Evolutionary conservation across 2,888 invertebrate species (phyloP).

Genomic region (Beris chalybata): DNA sequence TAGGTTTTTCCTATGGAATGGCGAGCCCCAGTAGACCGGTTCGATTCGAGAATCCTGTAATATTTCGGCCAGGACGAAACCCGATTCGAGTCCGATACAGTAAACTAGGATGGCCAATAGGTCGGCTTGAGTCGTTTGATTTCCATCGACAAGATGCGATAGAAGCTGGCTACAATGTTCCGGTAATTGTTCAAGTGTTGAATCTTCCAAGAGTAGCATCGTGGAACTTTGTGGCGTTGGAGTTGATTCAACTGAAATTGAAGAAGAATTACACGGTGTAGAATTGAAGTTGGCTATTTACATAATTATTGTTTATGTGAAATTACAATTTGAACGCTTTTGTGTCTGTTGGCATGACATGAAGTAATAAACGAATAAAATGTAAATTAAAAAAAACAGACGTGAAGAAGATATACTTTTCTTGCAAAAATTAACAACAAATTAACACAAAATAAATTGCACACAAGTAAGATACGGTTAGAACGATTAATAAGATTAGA

Average conservation of each 20-base stretch:
- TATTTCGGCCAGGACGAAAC: slow-evolving; percentile 41
- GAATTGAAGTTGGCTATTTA: slow-evolving; percentile 1
- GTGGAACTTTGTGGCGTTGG: neutral
- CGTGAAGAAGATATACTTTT: neutral
- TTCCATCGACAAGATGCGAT: slow-evolving; percentile 5
- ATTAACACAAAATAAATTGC: no score
- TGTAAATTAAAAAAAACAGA: neutral
- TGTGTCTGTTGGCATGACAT: slow-evolving; percentile 15
- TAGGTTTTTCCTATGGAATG: slow-evolving; percentile 41
- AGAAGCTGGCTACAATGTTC: slow-evolving; percentile 46
- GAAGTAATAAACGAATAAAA: neutral
- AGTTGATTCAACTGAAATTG: slow-evolving; percentile 18
- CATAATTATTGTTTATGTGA: slow-evolving; percentile 7
- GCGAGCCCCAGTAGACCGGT: slow-evolving; percentile 34
- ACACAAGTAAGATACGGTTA: no score
- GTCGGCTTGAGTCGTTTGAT: slow-evolving; percentile 43
- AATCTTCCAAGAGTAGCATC: slow-evolving; percentile 45
- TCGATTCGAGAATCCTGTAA: neutral
- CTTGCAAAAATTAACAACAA: no score
- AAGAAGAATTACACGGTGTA: slow-evolving; percentile 26
- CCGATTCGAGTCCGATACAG: slow-evolving; percentile 50
- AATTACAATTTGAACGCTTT: neutral
- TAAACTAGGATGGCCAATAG: slow-evolving; percentile 48
- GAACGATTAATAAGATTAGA: no score
- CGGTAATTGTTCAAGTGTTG: slow-evolving; percentile 46